These are phyloP conservation scores for Elysia crispata DNA, from an alignment of 2,888 invertebrate genomes.

Conservation along the genomic window DNA sequence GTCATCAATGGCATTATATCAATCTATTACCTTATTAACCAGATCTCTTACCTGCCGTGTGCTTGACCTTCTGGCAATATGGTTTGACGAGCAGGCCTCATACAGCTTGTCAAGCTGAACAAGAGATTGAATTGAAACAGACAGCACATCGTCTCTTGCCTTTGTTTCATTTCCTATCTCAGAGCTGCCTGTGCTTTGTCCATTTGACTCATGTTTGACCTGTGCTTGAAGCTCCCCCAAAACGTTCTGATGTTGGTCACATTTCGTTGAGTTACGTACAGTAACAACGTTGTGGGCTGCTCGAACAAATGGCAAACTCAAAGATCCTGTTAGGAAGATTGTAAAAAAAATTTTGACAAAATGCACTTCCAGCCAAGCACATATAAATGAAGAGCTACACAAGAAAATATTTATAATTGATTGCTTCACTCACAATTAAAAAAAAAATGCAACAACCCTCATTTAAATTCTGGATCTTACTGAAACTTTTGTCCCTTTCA, in stretches of 20 bases:
- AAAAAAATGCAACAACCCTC: too few relatives aligned
- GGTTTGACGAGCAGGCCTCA: conserved; percentile 60
- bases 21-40: too few relatives aligned
- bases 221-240: not conserved
- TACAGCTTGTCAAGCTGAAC: conserved; percentile 56
- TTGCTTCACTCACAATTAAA: too few relatives aligned
- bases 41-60: conserved; percentile 57
- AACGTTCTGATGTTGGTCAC: not conserved
- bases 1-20: too few relatives aligned
- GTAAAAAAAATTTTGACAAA: not conserved
- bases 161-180: too few relatives aligned
- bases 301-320: conserved; percentile 61
- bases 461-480: too few relatives aligned
- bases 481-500: too few relatives aligned
- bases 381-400: too few relatives aligned
- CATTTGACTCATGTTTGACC: not conserved
- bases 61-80: conserved; percentile 62
- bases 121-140: conserved; percentile 34
- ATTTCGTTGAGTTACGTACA: too few relatives aligned
- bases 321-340: conserved; percentile 57
- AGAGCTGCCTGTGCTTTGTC: not conserved
- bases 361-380: not conserved
- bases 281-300: conserved; percentile 54
- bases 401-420: too few relatives aligned
- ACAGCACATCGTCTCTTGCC: too few relatives aligned